Percentiles rank a stretch among this genome's conserved stretches.
phyloP scores from a whole-genome alignment of 2,888 invertebrate species.

The Heliconius cydno region DNA sequence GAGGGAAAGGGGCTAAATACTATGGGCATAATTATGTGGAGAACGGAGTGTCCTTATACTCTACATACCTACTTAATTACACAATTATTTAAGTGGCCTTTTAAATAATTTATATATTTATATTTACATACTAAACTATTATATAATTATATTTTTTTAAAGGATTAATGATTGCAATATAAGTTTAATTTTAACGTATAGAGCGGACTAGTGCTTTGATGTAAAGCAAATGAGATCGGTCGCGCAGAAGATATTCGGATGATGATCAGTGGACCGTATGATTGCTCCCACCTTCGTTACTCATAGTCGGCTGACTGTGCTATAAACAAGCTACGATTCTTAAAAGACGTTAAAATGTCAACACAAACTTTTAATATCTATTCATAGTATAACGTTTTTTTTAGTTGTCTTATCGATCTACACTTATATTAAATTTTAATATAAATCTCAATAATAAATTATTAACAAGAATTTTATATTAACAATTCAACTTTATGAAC shows the following conservation, averaged over 20 bases:
- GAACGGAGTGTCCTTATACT: too few species aligned
- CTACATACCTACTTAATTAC: too few species aligned
- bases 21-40: too few species aligned
- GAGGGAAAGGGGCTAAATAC: too few species aligned
- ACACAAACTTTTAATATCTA: background rate
- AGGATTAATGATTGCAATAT: background rate
- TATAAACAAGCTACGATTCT: conserved; percentile 22
- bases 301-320: conserved; percentile 36
- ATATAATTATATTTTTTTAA: too few species aligned
- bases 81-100: background rate
- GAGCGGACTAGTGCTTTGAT: conserved; percentile 54
- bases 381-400: background rate
- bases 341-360: conserved; percentile 11
- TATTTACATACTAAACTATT: too few species aligned
- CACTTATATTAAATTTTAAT: background rate
- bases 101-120: too few species aligned
- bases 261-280: conserved; percentile 52
- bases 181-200: conserved; percentile 18
- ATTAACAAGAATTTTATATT: background rate
- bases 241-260: conserved; percentile 57
- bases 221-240: conserved; percentile 47
- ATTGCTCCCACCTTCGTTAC: conserved; percentile 41
- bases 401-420: background rate
- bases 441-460: background rate
- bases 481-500: background rate